Conservation (phyloP, 2,888 invertebrate genomes). For the Ethmia dodecea region DNA sequence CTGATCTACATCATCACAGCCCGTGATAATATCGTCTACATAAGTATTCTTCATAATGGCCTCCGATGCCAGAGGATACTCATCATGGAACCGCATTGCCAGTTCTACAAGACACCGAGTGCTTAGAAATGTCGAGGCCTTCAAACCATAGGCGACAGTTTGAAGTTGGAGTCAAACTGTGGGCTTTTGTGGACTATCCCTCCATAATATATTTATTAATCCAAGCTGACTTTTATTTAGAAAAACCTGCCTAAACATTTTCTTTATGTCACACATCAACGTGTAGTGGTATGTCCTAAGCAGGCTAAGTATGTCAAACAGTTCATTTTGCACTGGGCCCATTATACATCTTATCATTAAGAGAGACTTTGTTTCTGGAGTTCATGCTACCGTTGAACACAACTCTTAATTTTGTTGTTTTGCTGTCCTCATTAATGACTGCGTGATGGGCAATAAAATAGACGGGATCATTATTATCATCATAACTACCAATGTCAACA, state of each 20-base stretch:
- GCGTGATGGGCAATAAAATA: too few species aligned
- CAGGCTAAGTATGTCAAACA: constrained; percentile 19
- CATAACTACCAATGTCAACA: too few species aligned
- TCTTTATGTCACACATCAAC: constrained; percentile 18
- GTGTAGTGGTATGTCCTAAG: constrained; percentile 21
- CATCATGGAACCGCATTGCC: background rate
- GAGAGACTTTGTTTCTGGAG: too few species aligned
- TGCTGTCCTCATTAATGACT: too few species aligned
- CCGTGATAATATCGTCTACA: background rate
- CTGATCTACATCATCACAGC: background rate
- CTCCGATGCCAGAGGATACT: background rate
- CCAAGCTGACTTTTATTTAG: background rate
- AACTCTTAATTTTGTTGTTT: too few species aligned
- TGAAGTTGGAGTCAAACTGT: background rate
- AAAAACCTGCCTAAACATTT: constrained; percentile 17
- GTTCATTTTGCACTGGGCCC: too few species aligned
- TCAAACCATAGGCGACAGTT: background rate
- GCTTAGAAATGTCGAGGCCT: background rate
- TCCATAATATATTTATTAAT: constrained; percentile 15
- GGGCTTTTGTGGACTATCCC: constrained; percentile 8
- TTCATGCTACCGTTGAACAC: too few species aligned
- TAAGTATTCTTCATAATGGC: background rate
- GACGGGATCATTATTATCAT: too few species aligned
- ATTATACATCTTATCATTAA: too few species aligned
- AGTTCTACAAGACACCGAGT: background rate